These are phyloP conservation scores for Pseudorasbora parva DNA, from an alignment of 2,113 vertebrate species.

Conservation along the genomic window DNA sequence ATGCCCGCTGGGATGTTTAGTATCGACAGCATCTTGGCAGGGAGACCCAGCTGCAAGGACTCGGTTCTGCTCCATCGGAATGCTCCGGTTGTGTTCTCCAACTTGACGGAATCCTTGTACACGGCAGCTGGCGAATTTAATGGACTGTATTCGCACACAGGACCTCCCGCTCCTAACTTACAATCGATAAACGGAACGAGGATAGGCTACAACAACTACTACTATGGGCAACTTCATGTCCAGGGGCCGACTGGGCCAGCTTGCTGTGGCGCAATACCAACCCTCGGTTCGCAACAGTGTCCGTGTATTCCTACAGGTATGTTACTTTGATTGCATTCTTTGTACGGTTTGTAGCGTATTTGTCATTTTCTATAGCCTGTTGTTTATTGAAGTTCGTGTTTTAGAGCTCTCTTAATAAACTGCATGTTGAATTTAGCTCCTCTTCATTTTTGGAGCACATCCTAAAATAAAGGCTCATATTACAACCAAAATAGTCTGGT, in stretches of 20 bases:
- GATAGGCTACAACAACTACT: slow-evolving; percentile 92
- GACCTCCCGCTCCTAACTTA: slow-evolving; percentile 79
- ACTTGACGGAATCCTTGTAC: slow-evolving; percentile 87
- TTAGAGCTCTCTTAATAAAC: background rate
- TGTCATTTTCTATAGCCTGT: too few species aligned
- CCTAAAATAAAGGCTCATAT: background rate
- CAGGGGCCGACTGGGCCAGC: slow-evolving; percentile 86
- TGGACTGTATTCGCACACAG: slow-evolving; percentile 87
- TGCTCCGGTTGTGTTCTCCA: slow-evolving; percentile 84
- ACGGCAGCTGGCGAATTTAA: slow-evolving; percentile 83
- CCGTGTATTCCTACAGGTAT: slow-evolving; percentile 91
- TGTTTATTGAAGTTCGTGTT: background rate
- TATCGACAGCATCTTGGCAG: slow-evolving; percentile 97
- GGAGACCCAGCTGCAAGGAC: slow-evolving; percentile 92
- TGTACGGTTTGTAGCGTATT: background rate
- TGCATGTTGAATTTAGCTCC: background rate
- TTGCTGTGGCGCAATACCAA: slow-evolving; percentile 87
- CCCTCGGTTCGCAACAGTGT: slow-evolving; percentile 89
- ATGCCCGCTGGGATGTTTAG: slow-evolving; percentile 99
- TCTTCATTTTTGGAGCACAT: background rate
- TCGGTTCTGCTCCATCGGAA: slow-evolving; percentile 85
- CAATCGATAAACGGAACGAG: slow-evolving; percentile 82
- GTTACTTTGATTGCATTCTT: background rate
- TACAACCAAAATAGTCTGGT: background rate
- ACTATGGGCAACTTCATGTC: slow-evolving; percentile 93